phyloP scores from a whole-genome alignment of 2,113 vertebrate species.

The Macrotus californicus region DNA sequence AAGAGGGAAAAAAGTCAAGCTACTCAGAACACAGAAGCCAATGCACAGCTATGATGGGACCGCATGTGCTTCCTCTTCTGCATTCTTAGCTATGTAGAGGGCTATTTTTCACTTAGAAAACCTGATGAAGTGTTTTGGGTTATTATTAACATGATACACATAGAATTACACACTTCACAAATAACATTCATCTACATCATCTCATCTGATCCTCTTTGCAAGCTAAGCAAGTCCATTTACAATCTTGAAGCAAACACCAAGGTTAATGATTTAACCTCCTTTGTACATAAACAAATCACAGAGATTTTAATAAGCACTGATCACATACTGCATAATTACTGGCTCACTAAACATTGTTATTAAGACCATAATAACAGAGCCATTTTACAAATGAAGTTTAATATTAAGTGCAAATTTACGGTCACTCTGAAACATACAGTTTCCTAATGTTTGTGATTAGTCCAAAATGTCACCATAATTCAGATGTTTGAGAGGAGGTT shows the following conservation, averaged over 20 bases:
- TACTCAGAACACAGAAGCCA: background rate
- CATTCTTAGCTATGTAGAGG: background rate
- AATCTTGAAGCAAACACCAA: conserved; percentile 30
- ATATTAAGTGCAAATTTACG: conserved; percentile 1
- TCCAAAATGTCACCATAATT: background rate
- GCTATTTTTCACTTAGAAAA: background rate
- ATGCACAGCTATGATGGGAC: accelerated
- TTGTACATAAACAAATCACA: conserved; percentile 53
- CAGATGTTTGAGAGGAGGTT: background rate
- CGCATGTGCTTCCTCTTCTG: background rate
- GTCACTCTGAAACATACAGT: background rate
- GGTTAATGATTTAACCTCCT: conserved; percentile 60
- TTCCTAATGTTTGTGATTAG: background rate
- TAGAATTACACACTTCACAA: background rate
- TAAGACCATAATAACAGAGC: conserved; percentile 2
- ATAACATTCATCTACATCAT: background rate
- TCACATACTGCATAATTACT: conserved; percentile 39
- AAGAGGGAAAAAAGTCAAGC: background rate
- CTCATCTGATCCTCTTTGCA: conserved; percentile 33
- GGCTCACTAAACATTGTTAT: conserved; percentile 35
- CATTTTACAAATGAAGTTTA: conserved; percentile 15
- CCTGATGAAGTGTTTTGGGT: background rate
- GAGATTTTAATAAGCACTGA: conserved; percentile 30
- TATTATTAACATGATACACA: background rate
- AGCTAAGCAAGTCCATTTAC: conserved; percentile 20